Evolutionary conservation across 2,797 vertebrate genomes (phyloP).

Genomic region (Chlorospingus flavigularis): DNA sequence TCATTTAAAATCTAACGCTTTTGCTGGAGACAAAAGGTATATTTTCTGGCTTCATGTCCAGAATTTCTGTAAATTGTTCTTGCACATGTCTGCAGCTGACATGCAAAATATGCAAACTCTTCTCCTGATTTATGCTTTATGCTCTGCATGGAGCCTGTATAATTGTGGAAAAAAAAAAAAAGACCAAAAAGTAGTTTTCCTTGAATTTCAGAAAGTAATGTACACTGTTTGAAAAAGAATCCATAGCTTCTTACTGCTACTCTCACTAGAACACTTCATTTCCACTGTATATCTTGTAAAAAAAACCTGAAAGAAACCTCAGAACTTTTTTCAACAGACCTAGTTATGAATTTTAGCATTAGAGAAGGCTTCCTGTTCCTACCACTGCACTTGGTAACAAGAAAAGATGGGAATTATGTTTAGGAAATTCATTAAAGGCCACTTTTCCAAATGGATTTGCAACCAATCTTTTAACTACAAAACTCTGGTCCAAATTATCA

Average conservation of each 20-base stretch:
- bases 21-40: conserved; percentile 22
- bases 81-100: conserved; percentile 26
- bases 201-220: conserved; percentile 48
- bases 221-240: conserved; percentile 11
- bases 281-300: not conserved
- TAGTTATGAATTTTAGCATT: not conserved
- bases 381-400: conserved; percentile 11
- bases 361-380: not conserved
- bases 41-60: conserved; percentile 1
- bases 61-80: conserved; percentile 56
- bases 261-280: conserved; percentile 11
- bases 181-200: not conserved
- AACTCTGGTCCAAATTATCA: not conserved
- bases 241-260: conserved; percentile 6
- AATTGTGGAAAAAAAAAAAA: not conserved
- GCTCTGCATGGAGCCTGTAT: not conserved
- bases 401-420: not conserved
- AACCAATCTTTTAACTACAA: conserved; percentile 1
- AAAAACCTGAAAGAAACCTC: conserved; percentile 7
- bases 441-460: not conserved
- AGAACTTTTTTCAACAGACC: not conserved
- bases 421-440: not conserved
- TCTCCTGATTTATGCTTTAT: conserved; percentile 31
- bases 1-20: conserved; percentile 60
- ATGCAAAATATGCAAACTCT: conserved; percentile 15